Base-by-base conservation (phyloP, 2,888 invertebrate species). In the Volucella zonaria region DNA sequence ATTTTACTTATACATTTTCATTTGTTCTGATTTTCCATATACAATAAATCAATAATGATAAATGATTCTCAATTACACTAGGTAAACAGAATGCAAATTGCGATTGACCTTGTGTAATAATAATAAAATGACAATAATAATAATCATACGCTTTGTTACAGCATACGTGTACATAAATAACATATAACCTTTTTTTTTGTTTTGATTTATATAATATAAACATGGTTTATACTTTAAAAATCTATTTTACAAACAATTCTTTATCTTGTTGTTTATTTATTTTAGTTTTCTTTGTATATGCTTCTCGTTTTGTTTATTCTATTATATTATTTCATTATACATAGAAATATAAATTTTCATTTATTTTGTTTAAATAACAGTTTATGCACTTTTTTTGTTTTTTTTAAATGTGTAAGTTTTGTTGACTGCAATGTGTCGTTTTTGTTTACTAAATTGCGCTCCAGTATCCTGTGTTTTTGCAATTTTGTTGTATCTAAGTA, bases 261-360 rank as follows among this genome's bases (percentile, higher is more conserved):
- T 67, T 62, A 43, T 10, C 1, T 9, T 61, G 59, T 14, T 11
- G n/a, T 38, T 31, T 64, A 38, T 14, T 40, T 51, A 38, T 12
- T 58, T 61, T 23, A 23, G 14, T 71, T 52, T 66, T 18, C 51
- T 81, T 87, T 87, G 74, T 87, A 87, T 85, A 79, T 80, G 59
- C 68, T 47, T 87, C 70, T 64, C 71, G 15, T 66, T 31, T 74
- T 66, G 43, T 66, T 78, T 52, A 70, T 74, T 61, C 43, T 67
- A 75, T 68, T 80, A 81, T 67, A 75, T 68, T 80, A 81, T 82
- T 82, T 77, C 82, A 61, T 73, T 71, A 82, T n/a, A n/a, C n/a
- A n/a, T 82, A 82, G 82, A 82, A 82, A 82, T 82, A 82, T 82
- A 82, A 82, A 82, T 54, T 15, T 77, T 66, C 77, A 56, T 52